phyloP scores from a whole-genome alignment of 2,113 vertebrate genomes.

The Oncorhynchus tshawytscha region DNA sequence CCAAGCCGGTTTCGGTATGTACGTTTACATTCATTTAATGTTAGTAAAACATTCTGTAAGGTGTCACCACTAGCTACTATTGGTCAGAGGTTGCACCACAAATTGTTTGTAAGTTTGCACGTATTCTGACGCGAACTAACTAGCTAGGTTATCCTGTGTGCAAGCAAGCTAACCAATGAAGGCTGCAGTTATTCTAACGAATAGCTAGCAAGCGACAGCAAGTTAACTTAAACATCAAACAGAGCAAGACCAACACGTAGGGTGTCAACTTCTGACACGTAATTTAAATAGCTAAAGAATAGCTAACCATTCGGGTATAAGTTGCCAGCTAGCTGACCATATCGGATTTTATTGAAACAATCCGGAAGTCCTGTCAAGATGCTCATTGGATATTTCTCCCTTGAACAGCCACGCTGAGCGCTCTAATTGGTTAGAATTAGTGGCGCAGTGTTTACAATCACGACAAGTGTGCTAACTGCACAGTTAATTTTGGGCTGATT shows the following conservation, averaged over 20 bases:
- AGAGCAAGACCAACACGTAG: no score
- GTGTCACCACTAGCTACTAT: neutral
- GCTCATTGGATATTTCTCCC: constrained; percentile 56
- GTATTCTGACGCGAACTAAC: neutral
- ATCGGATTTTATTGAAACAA: constrained; percentile 15
- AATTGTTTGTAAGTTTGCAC: no score
- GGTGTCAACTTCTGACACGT: no score
- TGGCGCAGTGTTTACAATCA: constrained; percentile 48
- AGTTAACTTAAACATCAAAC: no score
- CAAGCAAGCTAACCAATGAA: neutral
- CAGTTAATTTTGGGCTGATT: neutral
- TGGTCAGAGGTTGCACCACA: neutral
- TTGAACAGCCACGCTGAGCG: constrained; percentile 64
- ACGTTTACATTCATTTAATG: constrained; percentile 8
- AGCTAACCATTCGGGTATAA: no score
- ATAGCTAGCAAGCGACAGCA: no score
- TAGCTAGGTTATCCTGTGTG: neutral
- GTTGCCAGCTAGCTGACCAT: constrained; percentile 11
- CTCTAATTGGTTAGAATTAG: constrained; percentile 63
- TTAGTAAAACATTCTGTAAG: neutral
- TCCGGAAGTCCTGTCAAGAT: constrained; percentile 43
- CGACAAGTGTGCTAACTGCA: neutral
- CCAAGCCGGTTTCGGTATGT: constrained; percentile 74
- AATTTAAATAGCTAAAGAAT: no score
- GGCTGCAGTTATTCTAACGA: no score